Evolutionary conservation across 2,113 vertebrate genomes (phyloP), one percentile per base, ranked within the genome.

Genomic region (Saiga tatarica): DNA sequence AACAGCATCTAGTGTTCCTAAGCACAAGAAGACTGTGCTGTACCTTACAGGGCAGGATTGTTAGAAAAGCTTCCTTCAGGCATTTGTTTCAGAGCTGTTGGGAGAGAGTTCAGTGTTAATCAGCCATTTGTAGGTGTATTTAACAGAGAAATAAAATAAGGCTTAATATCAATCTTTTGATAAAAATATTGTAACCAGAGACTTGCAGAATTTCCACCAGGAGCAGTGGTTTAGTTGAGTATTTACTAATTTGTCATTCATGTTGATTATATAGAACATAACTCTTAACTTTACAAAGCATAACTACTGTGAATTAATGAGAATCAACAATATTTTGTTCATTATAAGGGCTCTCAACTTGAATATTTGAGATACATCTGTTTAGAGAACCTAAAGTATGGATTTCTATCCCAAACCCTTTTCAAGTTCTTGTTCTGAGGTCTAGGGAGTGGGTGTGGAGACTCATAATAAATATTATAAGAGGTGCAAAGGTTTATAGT

Each of bases 21-120:
- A 89, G 47, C 6, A 3, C 7, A 4, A 28, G 55, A 60, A n/a
- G 17, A 42, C 76, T 28, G 17, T 25, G 23, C 6, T 0, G 0
- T 47, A 28, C 39, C 33, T 36, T 47, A 23, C 21, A 26, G 62
- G 78, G 50, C 45, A 74, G 0, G 25, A 9, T 6, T 45, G 39
- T 57, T 36, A 17, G 42, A n/a, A 53, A 30, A 81, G 17, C 25
- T 93, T 55, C 1, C 16, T 60, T 88, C 59, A 39, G 19, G n/a
- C 28, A 1, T 28, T 17, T 28, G 7, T 71, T 67, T 7, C 6
- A 14, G 12, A 15, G 42, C n/a, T 30, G 3, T 36, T 88, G 28
- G 53, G 14, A 36, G 7, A 50, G 60, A 86, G 13, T 59, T 74
- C 26, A 23, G 0, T 71, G 74, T 59, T 76, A 39, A 53, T 26